A percentile compares a stretch with the other conserved stretches of the same genome.
Evolutionary conservation across 2,888 invertebrate genomes (phyloP).

Genomic region (Netelia virgata): DNA sequence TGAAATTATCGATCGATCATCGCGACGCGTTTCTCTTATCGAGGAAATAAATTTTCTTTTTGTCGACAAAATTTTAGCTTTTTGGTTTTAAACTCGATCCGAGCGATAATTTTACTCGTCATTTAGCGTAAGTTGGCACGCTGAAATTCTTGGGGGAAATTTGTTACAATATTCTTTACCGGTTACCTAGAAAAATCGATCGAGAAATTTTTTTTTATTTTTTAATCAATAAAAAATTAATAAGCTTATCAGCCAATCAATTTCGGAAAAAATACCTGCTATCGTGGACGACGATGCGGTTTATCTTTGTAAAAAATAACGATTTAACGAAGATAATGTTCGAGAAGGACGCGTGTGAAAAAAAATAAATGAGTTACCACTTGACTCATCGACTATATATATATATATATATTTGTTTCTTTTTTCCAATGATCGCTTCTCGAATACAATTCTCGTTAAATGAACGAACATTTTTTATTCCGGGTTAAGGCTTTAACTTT

Average conservation of each 20-base stretch:
- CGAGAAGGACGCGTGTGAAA: background rate
- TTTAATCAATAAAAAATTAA: background rate
- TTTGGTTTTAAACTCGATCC: no score
- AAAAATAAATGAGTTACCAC: background rate
- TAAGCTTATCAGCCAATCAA: background rate
- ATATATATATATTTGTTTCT: background rate
- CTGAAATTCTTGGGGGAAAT: no score
- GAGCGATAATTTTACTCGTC: no score
- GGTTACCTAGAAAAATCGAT: no score
- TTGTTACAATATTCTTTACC: no score
- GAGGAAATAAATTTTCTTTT: background rate
- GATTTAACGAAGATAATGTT: background rate
- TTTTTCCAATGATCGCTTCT: background rate
- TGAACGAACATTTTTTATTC: background rate
- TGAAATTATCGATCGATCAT: background rate
- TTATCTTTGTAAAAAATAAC: background rate
- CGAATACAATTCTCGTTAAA: background rate
- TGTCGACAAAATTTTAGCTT: background rate
- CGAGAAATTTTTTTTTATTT: no score
- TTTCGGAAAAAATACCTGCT: background rate
- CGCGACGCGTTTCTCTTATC: background rate
- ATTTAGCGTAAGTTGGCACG: no score
- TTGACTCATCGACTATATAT: background rate
- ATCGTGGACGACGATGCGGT: background rate
- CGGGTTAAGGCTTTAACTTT: slow-evolving; percentile 15